Percentiles rank a stretch among this genome's conserved stretches.
phyloP scores from a whole-genome alignment of 2,797 vertebrate genomes.

The Amazona finschi region DNA sequence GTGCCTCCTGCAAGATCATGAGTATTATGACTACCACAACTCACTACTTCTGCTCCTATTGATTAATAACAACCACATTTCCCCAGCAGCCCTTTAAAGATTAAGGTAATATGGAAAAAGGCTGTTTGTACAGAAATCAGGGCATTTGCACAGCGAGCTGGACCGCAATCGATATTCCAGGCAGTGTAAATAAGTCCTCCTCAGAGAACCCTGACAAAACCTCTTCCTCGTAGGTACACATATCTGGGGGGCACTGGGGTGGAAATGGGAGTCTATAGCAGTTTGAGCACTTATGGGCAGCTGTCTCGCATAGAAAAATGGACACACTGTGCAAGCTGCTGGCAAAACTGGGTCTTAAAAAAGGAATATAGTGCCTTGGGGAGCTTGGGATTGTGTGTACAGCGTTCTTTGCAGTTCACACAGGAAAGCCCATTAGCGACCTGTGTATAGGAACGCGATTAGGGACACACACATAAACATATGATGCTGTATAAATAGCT shows the following conservation, averaged over 20 bases:
- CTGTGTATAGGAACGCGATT: not conserved
- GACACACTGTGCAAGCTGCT: not conserved
- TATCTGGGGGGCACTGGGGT: not conserved
- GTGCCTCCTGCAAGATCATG: not conserved
- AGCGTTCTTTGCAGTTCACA: not conserved
- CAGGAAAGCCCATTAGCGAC: not conserved
- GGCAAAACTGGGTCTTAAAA: not conserved
- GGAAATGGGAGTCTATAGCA: not conserved
- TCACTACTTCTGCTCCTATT: not conserved
- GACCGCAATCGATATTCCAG: not conserved
- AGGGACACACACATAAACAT: not conserved
- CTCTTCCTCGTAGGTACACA: not conserved
- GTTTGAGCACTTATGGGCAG: not conserved
- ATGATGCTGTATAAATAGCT: not conserved
- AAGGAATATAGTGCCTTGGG: not conserved
- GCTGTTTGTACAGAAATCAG: not conserved
- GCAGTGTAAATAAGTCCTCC: not conserved
- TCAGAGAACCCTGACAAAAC: not conserved
- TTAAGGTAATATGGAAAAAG: conserved; percentile 3
- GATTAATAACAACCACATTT: not conserved
- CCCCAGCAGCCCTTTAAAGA: not conserved
- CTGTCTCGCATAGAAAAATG: not conserved
- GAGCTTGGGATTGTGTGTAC: not conserved
- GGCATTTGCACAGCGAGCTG: not conserved
- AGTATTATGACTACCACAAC: not conserved